These are phyloP conservation scores for Carassius carassius DNA, from an alignment of 2,113 vertebrate species.

Conservation along the genomic window DNA sequence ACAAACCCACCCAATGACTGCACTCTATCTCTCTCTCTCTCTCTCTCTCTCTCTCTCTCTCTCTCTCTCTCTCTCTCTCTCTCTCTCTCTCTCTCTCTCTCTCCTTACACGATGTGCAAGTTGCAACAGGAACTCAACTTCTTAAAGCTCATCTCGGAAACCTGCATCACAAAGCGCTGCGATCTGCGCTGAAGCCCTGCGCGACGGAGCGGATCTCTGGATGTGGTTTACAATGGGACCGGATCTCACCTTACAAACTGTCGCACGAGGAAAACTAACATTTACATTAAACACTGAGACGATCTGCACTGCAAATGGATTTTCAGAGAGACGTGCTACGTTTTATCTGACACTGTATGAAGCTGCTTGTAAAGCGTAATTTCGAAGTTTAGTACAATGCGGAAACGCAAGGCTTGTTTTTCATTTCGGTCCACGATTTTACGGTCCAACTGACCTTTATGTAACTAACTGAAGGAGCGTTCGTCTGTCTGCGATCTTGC, in stretches of 20 bases:
- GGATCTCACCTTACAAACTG: neutral
- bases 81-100: neutral
- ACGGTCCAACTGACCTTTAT: neutral
- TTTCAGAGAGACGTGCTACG: neutral
- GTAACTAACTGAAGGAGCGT: neutral
- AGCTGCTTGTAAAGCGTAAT: neutral
- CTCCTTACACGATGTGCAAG: conserved; percentile 1
- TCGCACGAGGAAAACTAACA: neutral
- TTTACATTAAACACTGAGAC: neutral
- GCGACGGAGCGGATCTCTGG: neutral
- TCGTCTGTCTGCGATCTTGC: neutral
- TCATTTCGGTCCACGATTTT: neutral
- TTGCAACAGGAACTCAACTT: conserved; percentile 34
- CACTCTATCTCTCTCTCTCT: neutral
- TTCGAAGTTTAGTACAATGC: neutral
- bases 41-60: neutral
- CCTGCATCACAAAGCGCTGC: neutral
- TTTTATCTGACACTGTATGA: neutral
- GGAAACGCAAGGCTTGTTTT: neutral
- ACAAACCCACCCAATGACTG: neutral
- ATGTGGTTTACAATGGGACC: neutral
- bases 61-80: neutral
- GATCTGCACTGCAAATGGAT: neutral
- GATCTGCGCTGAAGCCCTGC: neutral
- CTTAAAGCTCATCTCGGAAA: neutral